Evolutionary conservation across 1,140 invertebrate species (phyloP).

Genomic region (Cheumatopsyche charites): DNA sequence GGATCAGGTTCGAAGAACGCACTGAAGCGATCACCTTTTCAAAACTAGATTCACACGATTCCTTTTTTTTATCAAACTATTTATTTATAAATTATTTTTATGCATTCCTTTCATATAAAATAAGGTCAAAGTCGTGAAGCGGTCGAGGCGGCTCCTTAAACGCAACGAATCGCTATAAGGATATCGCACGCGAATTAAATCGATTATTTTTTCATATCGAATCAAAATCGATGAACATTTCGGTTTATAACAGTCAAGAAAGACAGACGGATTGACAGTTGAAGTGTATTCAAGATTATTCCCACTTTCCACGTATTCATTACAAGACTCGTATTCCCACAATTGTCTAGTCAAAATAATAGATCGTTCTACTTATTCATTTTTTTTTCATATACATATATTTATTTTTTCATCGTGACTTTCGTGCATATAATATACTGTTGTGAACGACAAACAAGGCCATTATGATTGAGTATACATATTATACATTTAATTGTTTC

Average conservation of each 20-base stretch:
- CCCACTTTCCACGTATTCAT: slow-evolving; percentile 13
- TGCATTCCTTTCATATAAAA: too few relatives aligned
- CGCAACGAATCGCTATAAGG: too few relatives aligned
- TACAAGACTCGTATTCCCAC: slow-evolving; percentile 7
- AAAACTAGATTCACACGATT: slow-evolving; percentile 1
- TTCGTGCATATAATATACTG: neutral
- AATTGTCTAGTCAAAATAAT: slow-evolving; percentile 20
- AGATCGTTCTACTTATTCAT: slow-evolving; percentile 11
- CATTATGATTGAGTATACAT: neutral
- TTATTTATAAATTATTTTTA: neutral
- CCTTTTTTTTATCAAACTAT: neutral
- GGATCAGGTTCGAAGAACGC: neutral
- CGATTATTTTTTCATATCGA: too few relatives aligned
- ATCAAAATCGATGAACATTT: neutral
- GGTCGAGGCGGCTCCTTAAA: neutral
- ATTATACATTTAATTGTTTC: too few relatives aligned
- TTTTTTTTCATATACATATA: slow-evolving; percentile 1
- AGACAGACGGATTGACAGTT: slow-evolving; percentile 4
- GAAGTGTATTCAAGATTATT: slow-evolving; percentile 18
- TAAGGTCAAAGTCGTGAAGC: slow-evolving; percentile 7
- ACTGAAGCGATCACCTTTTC: neutral
- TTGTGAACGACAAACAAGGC: neutral
- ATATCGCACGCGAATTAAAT: too few relatives aligned
- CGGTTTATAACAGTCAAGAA: neutral
- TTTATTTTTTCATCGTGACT: neutral